Evolutionary conservation across 2,888 invertebrate species (phyloP), one percentile per base, ranked within the genome.

Genomic region (Thyatira batis): DNA sequence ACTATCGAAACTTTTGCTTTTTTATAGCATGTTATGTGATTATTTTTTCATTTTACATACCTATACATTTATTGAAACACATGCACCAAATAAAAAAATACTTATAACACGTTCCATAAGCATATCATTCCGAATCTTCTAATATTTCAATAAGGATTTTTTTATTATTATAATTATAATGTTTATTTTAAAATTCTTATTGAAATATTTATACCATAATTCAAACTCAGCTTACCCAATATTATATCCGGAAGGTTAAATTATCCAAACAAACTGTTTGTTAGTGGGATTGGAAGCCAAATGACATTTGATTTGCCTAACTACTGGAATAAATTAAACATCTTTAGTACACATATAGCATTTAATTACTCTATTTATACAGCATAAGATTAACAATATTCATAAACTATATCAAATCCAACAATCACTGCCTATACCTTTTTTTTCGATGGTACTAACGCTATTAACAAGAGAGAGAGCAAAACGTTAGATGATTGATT

Each of bases 361-460:
- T 92, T 92, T 92, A 92, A 91, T 92, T 89, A 90, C 67, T 87
- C 90, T 92, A 90, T 92, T 92, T 92, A 89, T 92, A 92, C 90
- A 92, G 91, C 90, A 90, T 91, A 87, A 87, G 87, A 86, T 89
- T 92, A 92, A 92, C 92, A 91, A 89, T 92, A 90, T 91, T 87
- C 84, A 91, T 92, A 92, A 88, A 92, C 92, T 92, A 91, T 92
- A 89, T 91, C 92, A 92, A 91, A 92, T 92, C 92, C 92, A 92
- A 92, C 92, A 92, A 92, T 89, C 87, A 89, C 88, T 87, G 87
- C 76, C 89, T 90, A 89, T 84, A 88, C 82, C 84, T 85, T 85
- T 80, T 39, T 80, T 84, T 84, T 84, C 83, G 87, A 87, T 87
- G 87, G 85, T 86, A 84, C 89, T 90, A 91, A 88, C 81, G 80